Evolutionary conservation across 2,888 invertebrate species (phyloP), one percentile per base, ranked within the genome.

Genomic region (Drosophila recens): DNA sequence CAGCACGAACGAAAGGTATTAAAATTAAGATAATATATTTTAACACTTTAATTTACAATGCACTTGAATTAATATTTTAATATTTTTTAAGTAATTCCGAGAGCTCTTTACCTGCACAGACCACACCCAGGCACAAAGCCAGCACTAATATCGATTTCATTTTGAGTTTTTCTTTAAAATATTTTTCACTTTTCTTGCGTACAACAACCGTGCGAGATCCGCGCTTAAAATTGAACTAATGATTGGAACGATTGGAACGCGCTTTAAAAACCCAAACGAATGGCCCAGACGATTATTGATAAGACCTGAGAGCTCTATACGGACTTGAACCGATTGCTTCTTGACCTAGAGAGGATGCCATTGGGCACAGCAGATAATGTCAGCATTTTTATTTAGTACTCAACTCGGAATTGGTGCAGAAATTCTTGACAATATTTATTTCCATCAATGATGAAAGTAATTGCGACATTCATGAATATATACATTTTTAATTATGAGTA

Each of bases 81-180:
- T 1, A 15, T 5, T 17, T 30, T 33, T 5, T 3, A 61, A 61
- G 58, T 23, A 68, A 70, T n/a, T n/a, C 10, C 23, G 33, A 5
- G 34, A 9, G 33, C 36, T 61, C 56, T 64, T 91, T 91, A 92
- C 92, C 93, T 90, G 91, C 92, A 75, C 89, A 80, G 56, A 84
- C 90, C 62, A 85, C 88, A 73, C 90, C 88, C 63, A 92, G 85
- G 79, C 92, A 92, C 59, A 92, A 61, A 56, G 91, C 90, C 82
- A 92, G 73, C 67, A 92, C 61, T 65, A 92, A 66, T 27, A 91
- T 83, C 70, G 72, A 87, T 72, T 90, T 92, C 93, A 93, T 93
- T 45, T 51, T 52, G 54, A 63, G 23, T 57, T 66, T 33, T 74
- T 59, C n/a, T 64, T 38, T 17, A 10, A 20, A 61, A 45, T 49